A percentile compares a stretch with the other conserved stretches of the same genome.
phyloP scores from a whole-genome alignment of 2,888 invertebrate genomes.

The Oeneis ivallda region DNA sequence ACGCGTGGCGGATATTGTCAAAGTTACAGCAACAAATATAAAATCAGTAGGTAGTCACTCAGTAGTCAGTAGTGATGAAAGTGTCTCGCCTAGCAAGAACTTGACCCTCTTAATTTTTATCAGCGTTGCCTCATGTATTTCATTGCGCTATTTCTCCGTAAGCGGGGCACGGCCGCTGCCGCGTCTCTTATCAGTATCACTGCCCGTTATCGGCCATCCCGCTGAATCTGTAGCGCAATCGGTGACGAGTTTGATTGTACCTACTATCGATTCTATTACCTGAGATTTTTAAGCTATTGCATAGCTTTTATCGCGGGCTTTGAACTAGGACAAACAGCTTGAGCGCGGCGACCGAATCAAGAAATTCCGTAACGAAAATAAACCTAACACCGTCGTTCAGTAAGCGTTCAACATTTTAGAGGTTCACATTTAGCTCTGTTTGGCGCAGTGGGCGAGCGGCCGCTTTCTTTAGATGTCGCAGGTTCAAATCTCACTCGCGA shows the following conservation, averaged over 20 bases:
- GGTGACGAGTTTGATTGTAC: background rate
- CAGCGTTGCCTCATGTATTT: constrained; percentile 36
- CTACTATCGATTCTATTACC: background rate
- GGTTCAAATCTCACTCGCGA: too few species aligned
- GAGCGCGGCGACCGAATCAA: too few species aligned
- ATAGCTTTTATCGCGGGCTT: too few species aligned
- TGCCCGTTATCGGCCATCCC: constrained; percentile 23
- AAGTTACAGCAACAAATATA: background rate
- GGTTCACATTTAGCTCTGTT: too few species aligned
- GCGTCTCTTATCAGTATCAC: constrained; percentile 29
- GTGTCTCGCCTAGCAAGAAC: constrained; percentile 32
- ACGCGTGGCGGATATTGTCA: background rate
- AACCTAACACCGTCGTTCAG: too few species aligned
- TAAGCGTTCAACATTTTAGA: too few species aligned
- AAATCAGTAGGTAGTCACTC: too few species aligned
- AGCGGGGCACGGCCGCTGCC: constrained; percentile 37
- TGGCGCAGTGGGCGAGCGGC: too few species aligned
- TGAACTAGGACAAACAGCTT: too few species aligned
- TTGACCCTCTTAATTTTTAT: constrained; percentile 35
- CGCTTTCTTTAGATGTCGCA: too few species aligned
- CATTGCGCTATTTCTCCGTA: constrained; percentile 31
- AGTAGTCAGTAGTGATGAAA: background rate
- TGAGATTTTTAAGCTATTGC: background rate
- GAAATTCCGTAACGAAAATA: too few species aligned
- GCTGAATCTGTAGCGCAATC: constrained; percentile 2